phyloP scores from a whole-genome alignment of 2,113 vertebrate genomes.

The Paradoxurus hermaphroditus region DNA sequence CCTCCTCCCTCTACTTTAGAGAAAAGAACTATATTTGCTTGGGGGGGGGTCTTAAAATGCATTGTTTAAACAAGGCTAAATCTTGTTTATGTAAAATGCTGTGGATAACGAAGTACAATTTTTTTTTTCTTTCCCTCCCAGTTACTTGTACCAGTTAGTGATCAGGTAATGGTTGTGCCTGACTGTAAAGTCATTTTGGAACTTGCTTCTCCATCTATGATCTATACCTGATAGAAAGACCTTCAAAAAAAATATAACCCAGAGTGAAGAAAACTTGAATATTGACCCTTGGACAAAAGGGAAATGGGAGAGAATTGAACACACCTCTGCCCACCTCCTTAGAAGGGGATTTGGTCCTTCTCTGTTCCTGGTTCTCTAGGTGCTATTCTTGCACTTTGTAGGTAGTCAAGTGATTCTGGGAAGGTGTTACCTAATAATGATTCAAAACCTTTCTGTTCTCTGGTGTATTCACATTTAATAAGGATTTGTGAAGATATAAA shows the following conservation, averaged over 20 bases:
- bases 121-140: accelerated
- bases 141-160: background rate
- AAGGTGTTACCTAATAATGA: background rate
- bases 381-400: background rate
- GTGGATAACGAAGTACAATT: background rate
- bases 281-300: background rate
- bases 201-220: background rate
- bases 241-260: background rate
- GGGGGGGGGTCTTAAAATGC: background rate
- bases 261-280: background rate
- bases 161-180: background rate
- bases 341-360: background rate
- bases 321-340: background rate
- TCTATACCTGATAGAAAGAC: background rate
- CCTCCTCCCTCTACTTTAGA: conserved; percentile 18
- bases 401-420: background rate
- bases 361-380: background rate
- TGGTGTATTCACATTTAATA: background rate
- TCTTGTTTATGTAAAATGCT: background rate
- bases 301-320: background rate
- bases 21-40: background rate
- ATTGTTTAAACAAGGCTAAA: background rate
- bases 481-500: background rate
- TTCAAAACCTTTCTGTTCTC: background rate
- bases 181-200: background rate